Conservation (phyloP, 2,888 invertebrate genomes). For the Tetramorium bicarinatum region DNA sequence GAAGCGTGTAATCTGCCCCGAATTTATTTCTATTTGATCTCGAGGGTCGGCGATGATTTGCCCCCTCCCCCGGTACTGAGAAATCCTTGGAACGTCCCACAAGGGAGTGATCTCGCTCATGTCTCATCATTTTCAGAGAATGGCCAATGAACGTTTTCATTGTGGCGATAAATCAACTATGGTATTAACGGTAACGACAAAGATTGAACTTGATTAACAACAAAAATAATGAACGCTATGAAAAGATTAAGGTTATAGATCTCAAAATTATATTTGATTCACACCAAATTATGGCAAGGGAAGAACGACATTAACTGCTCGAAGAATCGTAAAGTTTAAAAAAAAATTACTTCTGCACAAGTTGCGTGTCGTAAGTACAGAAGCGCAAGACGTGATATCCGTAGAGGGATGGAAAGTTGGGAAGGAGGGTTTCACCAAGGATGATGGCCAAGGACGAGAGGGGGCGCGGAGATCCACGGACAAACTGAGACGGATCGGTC, state of each 20-base stretch:
- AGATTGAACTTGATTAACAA: not conserved
- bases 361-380: not conserved
- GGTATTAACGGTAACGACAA: not conserved
- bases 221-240: not conserved
- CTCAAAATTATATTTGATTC: not conserved
- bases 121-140: constrained; percentile 55
- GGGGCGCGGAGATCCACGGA: constrained; percentile 71
- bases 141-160: constrained; percentile 35
- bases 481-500: constrained; percentile 85
- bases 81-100: constrained; percentile 65
- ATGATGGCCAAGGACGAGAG: constrained; percentile 35
- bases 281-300: not conserved
- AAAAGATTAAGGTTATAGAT: not conserved
- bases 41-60: constrained; percentile 79
- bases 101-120: constrained; percentile 71
- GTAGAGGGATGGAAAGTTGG: constrained; percentile 16
- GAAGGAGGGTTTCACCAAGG: constrained; percentile 19
- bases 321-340: not conserved
- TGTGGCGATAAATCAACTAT: not conserved
- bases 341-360: not conserved
- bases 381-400: constrained; percentile 28
- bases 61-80: not conserved
- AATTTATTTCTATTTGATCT: constrained; percentile 84
- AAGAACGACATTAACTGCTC: not conserved
- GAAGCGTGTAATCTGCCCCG: constrained; percentile 77